Conservation (phyloP, 2,888 invertebrate genomes). For the Leptopilina syphax region DNA sequence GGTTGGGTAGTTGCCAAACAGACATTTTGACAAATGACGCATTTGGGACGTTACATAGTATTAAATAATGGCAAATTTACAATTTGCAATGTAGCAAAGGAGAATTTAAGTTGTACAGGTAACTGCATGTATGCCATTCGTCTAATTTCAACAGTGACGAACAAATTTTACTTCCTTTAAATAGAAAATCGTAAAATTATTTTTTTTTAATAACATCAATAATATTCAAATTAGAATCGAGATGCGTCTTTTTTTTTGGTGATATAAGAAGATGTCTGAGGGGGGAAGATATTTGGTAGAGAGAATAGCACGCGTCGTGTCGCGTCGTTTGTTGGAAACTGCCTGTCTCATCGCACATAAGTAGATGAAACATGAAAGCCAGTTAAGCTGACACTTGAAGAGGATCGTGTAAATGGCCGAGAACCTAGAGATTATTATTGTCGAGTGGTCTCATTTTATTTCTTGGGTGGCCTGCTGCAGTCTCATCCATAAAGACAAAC, state of each 20-base stretch:
- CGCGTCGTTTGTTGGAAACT: conserved; percentile 7
- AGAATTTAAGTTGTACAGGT: no score
- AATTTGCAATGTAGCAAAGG: no score
- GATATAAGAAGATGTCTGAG: background rate
- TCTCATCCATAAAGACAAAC: background rate
- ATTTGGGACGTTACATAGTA: no score
- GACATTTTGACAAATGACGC: no score
- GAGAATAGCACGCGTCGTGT: conserved; percentile 33
- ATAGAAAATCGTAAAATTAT: no score
- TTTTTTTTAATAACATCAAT: no score
- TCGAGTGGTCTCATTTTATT: conserved; percentile 51
- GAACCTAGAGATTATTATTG: conserved; percentile 53
- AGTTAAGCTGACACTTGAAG: conserved; percentile 59
- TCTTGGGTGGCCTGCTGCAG: conserved; percentile 50
- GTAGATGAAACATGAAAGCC: conserved; percentile 69
- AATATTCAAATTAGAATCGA: background rate
- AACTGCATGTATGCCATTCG: no score
- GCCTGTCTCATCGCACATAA: conserved; percentile 55
- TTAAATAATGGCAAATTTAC: no score
- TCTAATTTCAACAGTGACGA: no score
- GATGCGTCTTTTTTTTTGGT: conserved; percentile 10
- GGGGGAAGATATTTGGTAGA: background rate
- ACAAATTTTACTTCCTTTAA: no score
- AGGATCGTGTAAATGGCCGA: conserved; percentile 50
- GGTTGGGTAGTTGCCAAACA: no score